Base-by-base conservation (phyloP, 1,140 invertebrate species). In the Drosophila serrata region DNA sequence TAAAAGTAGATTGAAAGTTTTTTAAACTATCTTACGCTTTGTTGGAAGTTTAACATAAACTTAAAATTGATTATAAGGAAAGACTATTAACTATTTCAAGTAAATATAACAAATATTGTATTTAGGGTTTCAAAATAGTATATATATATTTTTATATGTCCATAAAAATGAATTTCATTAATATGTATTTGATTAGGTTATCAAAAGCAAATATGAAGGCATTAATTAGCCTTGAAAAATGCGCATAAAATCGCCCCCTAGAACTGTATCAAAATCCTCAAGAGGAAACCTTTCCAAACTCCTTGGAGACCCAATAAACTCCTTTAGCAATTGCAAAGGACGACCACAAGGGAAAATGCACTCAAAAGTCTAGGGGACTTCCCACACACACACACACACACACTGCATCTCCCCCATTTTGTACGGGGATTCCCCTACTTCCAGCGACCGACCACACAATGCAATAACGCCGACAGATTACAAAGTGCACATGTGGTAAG, bases 381-480 rank as follows among this genome's bases (percentile, higher is more conserved):
- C 42, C 6, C 42, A 39, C 42, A 22, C 42, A 43, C 46, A 11
- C 11, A 43, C 46, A 11, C 11, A 4, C 33, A 24, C 24, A 24
- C 24, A 4, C 33, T 33, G 0, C 29, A 5, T 1, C 53, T 1
- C 53, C 24, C 22, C 33, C 37, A 15, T 15, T 45, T 51, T 0
- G 5, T 11, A 24, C 9, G 51, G 33, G 33, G 33, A 15, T 6
- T n/a, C 49, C 55, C 39, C 35, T 22, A 51, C 13, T 22, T 17
- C 48, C 42, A 37, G 24, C 35, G 31, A 22, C 17, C 55, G 56
- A 58, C 65, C 65, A 64, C 80, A 64, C 84, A 88, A 87, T 84
- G 82, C 84, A 88, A 88, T 88, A 88, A 88, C 84, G 86, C 85
- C 81, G 85, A 75, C 85, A 90, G 85, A 90, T 90, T 90, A 90